These are phyloP conservation scores for Scomber colias DNA, from an alignment of 2,113 vertebrate genomes.

Conservation along the genomic window DNA sequence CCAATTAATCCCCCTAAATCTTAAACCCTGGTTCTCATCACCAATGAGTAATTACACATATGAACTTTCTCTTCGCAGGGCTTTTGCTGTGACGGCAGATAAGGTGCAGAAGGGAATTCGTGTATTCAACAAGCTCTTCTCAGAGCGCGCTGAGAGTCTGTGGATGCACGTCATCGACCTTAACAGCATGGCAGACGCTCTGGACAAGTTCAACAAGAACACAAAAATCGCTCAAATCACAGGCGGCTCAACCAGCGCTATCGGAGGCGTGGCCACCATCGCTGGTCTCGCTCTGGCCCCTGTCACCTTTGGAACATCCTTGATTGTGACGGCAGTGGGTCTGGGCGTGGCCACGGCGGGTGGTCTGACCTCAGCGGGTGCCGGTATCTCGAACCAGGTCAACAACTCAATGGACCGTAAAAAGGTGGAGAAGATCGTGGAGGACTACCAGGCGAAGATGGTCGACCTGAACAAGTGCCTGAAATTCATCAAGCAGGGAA, in stretches of 20 bases:
- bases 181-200: slow-evolving; percentile 77
- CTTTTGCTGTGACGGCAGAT: slow-evolving; percentile 82
- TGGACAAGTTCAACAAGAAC: slow-evolving; percentile 86
- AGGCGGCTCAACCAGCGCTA: slow-evolving; percentile 84
- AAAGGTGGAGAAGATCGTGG: slow-evolving; percentile 83
- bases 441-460: slow-evolving; percentile 83
- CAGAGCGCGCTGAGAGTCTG: slow-evolving; percentile 81
- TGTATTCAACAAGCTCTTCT: slow-evolving; percentile 85
- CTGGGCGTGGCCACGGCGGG: slow-evolving; percentile 81
- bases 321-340: slow-evolving; percentile 84
- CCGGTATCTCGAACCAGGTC: slow-evolving; percentile 82
- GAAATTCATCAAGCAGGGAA: slow-evolving; percentile 84
- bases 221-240: slow-evolving; percentile 87
- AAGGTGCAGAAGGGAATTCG: slow-evolving; percentile 84
- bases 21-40: no score
- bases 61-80: slow-evolving; percentile 60
- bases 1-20: no score
- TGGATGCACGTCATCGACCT: slow-evolving; percentile 86
- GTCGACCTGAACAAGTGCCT: slow-evolving; percentile 84
- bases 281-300: slow-evolving; percentile 84
- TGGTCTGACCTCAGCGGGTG: slow-evolving; percentile 79
- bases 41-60: not conserved
- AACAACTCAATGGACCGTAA: slow-evolving; percentile 84
- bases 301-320: slow-evolving; percentile 82
- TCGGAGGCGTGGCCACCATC: slow-evolving; percentile 84